phyloP scores from a whole-genome alignment of 2,113 vertebrate species.

The Halcyon senegalensis region DNA sequence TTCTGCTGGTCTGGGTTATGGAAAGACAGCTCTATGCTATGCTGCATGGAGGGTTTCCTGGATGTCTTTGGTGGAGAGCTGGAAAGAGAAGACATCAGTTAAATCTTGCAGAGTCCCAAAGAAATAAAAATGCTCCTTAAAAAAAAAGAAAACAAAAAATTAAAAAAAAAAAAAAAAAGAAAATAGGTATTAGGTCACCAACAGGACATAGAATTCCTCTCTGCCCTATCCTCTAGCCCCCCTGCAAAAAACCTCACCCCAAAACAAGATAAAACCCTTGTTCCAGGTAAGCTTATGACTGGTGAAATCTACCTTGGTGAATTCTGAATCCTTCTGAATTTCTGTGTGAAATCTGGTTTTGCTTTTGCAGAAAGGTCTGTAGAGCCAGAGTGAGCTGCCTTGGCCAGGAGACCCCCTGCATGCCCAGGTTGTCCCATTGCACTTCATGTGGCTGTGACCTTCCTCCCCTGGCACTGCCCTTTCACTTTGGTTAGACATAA shows the following conservation, averaged over 20 bases:
- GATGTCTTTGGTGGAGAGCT: background rate
- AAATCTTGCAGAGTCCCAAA: background rate
- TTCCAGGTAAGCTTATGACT: background rate
- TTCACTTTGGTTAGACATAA: background rate
- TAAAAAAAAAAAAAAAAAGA: too few relatives aligned
- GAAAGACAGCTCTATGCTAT: background rate
- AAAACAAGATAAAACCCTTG: background rate
- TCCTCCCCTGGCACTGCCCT: background rate
- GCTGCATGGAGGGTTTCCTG: background rate
- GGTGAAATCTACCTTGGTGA: background rate
- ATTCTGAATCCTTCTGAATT: background rate
- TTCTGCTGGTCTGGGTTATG: background rate
- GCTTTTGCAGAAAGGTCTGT: background rate
- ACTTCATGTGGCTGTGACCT: background rate
- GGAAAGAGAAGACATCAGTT: background rate
- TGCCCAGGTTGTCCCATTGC: fast-evolving
- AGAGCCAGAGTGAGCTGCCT: fast-evolving
- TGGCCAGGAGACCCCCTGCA: background rate
- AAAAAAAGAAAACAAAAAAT: too few relatives aligned
- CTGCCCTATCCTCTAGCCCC: background rate
- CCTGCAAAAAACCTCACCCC: background rate
- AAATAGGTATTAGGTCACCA: background rate
- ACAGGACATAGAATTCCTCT: background rate
- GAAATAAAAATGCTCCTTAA: background rate
- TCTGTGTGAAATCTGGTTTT: background rate